A percentile compares a stretch with the other conserved stretches of the same genome.
These are phyloP conservation scores for Girardia tigrina DNA, from an alignment of 2,888 invertebrate genomes.

Conservation along the genomic window DNA sequence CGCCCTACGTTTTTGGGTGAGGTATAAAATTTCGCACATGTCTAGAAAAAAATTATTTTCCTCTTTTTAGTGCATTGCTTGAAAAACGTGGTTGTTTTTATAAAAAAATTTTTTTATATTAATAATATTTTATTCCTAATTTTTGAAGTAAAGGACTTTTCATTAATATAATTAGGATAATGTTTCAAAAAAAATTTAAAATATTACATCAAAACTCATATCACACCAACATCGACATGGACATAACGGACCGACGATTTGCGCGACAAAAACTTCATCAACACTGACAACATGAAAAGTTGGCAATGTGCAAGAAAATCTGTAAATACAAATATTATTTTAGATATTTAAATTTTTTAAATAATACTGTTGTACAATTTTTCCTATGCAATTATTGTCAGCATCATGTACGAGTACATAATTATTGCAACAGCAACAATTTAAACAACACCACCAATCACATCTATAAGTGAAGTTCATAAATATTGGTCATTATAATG, in stretches of 20 bases:
- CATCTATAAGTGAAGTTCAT: too few relatives aligned
- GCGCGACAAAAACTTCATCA: not conserved
- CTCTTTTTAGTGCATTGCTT: too few relatives aligned
- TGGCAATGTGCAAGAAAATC: not conserved
- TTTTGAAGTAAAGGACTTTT: too few relatives aligned
- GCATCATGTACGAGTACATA: not conserved
- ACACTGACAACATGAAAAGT: not conserved
- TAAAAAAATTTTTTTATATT: too few relatives aligned
- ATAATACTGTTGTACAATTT: not conserved
- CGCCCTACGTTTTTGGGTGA: too few relatives aligned
- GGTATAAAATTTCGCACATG: too few relatives aligned
- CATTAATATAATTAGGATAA: too few relatives aligned
- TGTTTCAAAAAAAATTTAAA: too few relatives aligned
- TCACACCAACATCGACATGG: not conserved
- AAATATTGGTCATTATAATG: too few relatives aligned
- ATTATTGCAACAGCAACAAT: not conserved
- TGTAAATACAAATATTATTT: not conserved
- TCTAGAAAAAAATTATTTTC: too few relatives aligned
- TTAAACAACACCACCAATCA: not conserved
- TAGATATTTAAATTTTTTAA: not conserved
- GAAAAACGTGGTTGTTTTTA: too few relatives aligned
- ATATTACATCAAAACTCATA: not conserved
- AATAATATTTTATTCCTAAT: too few relatives aligned
- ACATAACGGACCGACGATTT: not conserved
- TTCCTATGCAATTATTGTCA: not conserved